Conservation (phyloP, 2,113 vertebrate species). For the Tragelaphus scriptus region DNA sequence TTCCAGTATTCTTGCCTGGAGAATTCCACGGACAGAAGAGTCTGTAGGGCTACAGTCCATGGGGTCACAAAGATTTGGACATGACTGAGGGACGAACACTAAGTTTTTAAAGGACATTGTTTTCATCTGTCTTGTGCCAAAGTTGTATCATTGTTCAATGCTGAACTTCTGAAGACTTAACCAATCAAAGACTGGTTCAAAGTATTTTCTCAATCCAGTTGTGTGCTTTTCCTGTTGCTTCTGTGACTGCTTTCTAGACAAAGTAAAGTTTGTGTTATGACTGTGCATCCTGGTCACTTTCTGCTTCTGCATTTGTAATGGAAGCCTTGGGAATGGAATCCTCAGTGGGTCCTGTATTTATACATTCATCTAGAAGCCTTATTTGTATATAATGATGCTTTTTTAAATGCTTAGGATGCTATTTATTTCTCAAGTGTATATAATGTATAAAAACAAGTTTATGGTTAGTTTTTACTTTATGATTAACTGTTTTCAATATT, state of each 20-base stretch:
- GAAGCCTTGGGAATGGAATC: constrained; percentile 56
- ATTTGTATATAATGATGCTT: constrained; percentile 79
- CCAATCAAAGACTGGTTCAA: background rate
- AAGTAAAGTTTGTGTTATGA: constrained; percentile 48
- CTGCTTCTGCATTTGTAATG: constrained; percentile 25
- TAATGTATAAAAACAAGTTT: constrained; percentile 73
- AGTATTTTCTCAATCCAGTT: background rate
- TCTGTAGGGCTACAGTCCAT: background rate
- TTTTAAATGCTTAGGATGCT: constrained; percentile 71
- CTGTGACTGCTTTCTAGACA: constrained; percentile 57
- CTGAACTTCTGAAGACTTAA: constrained; percentile 34
- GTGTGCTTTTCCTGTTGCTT: background rate
- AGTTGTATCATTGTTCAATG: background rate
- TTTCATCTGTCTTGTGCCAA: constrained; percentile 45
- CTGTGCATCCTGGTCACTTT: background rate
- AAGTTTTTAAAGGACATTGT: background rate
- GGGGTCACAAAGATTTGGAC: background rate
- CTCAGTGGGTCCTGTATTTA: constrained; percentile 55
- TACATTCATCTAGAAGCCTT: constrained; percentile 66
- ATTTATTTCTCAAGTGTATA: constrained; percentile 84
- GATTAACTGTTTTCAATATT: constrained; percentile 45
- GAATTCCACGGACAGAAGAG: background rate
- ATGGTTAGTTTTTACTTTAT: constrained; percentile 46
- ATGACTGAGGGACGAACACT: background rate
- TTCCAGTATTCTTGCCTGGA: background rate